phyloP scores from a whole-genome alignment of 1,140 invertebrate species.

The Drosophila orena region DNA sequence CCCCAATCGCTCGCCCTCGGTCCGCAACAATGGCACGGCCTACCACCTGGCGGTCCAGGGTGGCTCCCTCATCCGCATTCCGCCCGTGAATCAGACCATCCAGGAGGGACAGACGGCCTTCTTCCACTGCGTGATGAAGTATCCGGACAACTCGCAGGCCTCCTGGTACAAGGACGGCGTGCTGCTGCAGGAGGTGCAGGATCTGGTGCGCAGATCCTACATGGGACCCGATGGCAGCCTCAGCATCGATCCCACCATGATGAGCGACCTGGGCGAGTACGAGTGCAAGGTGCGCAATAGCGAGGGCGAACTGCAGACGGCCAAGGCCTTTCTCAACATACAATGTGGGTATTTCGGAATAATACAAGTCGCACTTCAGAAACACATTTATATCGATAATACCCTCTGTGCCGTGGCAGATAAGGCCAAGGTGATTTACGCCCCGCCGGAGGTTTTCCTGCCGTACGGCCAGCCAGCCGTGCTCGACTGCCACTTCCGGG shows the following conservation, averaged over 20 bases:
- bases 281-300: conserved; percentile 93
- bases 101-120: conserved; percentile 93
- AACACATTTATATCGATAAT: background rate
- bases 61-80: conserved; percentile 85
- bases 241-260: conserved; percentile 90
- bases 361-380: background rate
- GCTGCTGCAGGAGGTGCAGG: conserved; percentile 87
- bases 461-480: conserved; percentile 95
- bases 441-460: conserved; percentile 94
- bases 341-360: conserved; percentile 89
- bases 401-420: conserved; percentile 87
- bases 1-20: conserved; percentile 93
- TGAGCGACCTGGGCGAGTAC: conserved; percentile 95
- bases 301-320: conserved; percentile 92
- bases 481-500: conserved; percentile 95
- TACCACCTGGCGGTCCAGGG: conserved; percentile 93
- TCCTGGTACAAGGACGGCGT: conserved; percentile 90
- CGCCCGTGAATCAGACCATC: conserved; percentile 95
- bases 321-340: conserved; percentile 95
- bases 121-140: conserved; percentile 92
- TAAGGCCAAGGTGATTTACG: conserved; percentile 96
- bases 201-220: conserved; percentile 88
- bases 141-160: conserved; percentile 87
- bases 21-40: conserved; percentile 94
- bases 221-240: conserved; percentile 90